These are phyloP conservation scores for Ceyx margarethae DNA, from an alignment of 2,113 vertebrate genomes.

Conservation along the genomic window DNA sequence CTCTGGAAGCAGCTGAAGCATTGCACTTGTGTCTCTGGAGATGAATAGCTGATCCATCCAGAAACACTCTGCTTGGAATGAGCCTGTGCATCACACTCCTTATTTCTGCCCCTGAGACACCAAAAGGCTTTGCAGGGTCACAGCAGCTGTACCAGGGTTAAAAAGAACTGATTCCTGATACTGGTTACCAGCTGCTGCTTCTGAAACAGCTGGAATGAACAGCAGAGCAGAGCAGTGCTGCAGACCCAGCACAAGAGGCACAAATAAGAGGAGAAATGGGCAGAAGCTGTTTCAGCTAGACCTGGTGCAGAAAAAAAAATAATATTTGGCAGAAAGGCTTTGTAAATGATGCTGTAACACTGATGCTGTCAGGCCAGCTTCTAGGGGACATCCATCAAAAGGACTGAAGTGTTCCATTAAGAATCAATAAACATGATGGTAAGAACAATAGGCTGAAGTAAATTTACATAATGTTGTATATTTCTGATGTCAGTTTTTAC, in stretches of 20 bases:
- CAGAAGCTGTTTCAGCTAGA: neutral
- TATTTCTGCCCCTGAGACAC: neutral
- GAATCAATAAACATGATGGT: neutral
- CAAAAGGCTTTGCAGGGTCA: neutral
- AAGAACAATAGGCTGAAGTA: neutral
- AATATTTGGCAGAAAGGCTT: neutral
- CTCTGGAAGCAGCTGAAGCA: neutral
- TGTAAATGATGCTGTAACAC: neutral
- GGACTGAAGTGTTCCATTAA: neutral
- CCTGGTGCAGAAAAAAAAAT: neutral
- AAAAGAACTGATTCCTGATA: conserved; percentile 31
- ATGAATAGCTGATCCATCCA: neutral
- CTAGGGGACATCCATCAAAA: neutral
- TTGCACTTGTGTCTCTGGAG: neutral
- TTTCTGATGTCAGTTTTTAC: conserved; percentile 2
- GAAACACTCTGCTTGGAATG: neutral
- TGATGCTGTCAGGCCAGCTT: neutral
- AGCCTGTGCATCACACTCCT: neutral
- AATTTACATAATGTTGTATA: neutral
- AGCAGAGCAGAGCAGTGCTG: neutral
- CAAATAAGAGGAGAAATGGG: neutral
- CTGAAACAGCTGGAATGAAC: conserved; percentile 4
- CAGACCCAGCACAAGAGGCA: neutral
- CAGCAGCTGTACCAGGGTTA: neutral
- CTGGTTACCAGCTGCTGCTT: conserved; percentile 5